These are phyloP conservation scores for Teleogryllus occipitalis DNA, from an alignment of 1,140 invertebrate species.

Conservation along the genomic window DNA sequence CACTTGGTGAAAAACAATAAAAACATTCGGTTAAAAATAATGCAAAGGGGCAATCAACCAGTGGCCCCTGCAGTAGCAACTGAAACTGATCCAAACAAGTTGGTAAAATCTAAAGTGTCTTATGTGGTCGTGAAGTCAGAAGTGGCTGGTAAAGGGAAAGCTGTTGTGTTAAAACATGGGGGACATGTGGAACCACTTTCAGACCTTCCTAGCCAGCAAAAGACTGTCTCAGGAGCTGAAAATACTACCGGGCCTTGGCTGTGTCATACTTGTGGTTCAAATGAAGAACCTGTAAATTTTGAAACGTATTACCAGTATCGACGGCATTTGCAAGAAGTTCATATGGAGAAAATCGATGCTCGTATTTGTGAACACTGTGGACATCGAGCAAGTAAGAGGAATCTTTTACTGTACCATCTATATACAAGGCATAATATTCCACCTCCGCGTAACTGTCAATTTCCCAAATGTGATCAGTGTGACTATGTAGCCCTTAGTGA, in stretches of 20 bases:
- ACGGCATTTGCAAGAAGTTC: conserved; percentile 59
- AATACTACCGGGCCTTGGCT: conserved; percentile 51
- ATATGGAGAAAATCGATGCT: conserved; percentile 69
- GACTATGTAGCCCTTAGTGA: conserved; percentile 63
- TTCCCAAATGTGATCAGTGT: conserved; percentile 70
- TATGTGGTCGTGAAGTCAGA: conserved; percentile 46
- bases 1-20: conserved; percentile 77
- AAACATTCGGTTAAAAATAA: conserved; percentile 78
- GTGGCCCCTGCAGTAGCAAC: conserved; percentile 6
- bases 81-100: conserved; percentile 21
- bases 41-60: conserved; percentile 45
- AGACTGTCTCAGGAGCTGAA: conserved; percentile 30
- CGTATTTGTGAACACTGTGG: conserved; percentile 79
- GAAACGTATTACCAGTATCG: conserved; percentile 66
- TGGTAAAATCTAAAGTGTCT: conserved; percentile 36
- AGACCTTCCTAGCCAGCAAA: conserved; percentile 23
- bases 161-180: conserved; percentile 30
- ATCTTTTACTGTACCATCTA: conserved; percentile 69
- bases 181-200: conserved; percentile 31
- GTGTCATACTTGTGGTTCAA: conserved; percentile 55
- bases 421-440: conserved; percentile 69
- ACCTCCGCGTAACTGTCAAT: conserved; percentile 55
- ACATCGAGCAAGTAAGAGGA: conserved; percentile 61
- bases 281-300: conserved; percentile 56
- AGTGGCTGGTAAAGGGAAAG: conserved; percentile 30